Evolutionary conservation across 2,888 invertebrate genomes (phyloP).

Genomic region (Empis stercorea): DNA sequence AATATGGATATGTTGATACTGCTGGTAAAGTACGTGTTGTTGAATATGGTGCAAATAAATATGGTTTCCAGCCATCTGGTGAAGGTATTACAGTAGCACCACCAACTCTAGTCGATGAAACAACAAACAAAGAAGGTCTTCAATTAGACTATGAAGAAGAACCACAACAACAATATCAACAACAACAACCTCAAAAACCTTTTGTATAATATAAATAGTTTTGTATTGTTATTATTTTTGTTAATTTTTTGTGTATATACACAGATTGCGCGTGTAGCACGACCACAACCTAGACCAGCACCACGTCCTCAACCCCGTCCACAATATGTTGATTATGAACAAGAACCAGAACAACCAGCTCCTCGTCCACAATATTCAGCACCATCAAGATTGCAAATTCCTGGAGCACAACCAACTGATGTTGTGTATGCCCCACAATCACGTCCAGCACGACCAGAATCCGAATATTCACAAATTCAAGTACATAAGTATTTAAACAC

Average conservation of each 20-base stretch:
- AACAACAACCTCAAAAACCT: conserved; percentile 23
- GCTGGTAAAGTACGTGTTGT: conserved; percentile 67
- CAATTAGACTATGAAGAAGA: conserved; percentile 37
- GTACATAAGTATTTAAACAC: too few species aligned
- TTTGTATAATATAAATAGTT: conserved; percentile 27
- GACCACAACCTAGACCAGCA: conserved; percentile 21
- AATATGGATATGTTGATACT: conserved; percentile 81
- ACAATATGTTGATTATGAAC: conserved; percentile 29
- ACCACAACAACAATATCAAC: conserved; percentile 8
- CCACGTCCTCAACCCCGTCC: conserved; percentile 22
- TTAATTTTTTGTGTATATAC: too few species aligned
- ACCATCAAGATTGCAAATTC: conserved; percentile 28
- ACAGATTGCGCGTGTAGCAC: conserved; percentile 20
- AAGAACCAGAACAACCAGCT: conserved; percentile 21
- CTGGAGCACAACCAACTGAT: conserved; percentile 31
- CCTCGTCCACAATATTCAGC: conserved; percentile 22
- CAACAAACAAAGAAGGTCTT: conserved; percentile 32
- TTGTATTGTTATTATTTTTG: too few species aligned
- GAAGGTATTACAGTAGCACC: conserved; percentile 71
- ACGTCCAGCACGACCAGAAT: conserved; percentile 31
- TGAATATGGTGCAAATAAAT: conserved; percentile 80
- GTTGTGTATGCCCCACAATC: conserved; percentile 32
- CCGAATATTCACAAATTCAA: conserved; percentile 29
- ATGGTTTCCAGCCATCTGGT: conserved; percentile 75
- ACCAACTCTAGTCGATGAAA: conserved; percentile 43